Evolutionary conservation across 2,888 invertebrate species (phyloP).

Genomic region (Argyra leucocephala): DNA sequence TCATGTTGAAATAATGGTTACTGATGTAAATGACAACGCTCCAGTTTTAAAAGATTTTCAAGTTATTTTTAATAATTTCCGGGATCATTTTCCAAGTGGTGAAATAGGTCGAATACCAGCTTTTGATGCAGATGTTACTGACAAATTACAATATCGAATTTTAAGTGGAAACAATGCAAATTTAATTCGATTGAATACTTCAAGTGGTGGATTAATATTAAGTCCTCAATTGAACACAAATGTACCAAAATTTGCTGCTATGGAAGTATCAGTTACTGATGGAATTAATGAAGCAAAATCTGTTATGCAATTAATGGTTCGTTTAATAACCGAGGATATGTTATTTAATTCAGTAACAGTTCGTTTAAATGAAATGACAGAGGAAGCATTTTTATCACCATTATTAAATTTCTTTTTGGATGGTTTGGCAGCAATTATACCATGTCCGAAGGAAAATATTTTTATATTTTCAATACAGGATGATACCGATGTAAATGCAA

Average conservation of each 20-base stretch:
- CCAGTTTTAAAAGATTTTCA: conserved; percentile 85
- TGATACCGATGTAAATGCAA: conserved; percentile 77
- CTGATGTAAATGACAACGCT: conserved; percentile 91
- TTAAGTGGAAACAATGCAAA: conserved; percentile 89
- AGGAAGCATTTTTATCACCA: conserved; percentile 83
- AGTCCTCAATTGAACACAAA: conserved; percentile 92
- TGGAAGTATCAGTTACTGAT: conserved; percentile 89
- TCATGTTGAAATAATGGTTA: conserved; percentile 76
- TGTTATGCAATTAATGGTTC: conserved; percentile 80
- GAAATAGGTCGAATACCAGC: conserved; percentile 88
- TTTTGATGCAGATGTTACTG: conserved; percentile 87
- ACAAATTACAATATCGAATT: conserved; percentile 69
- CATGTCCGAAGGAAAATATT: conserved; percentile 85
- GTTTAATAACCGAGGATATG: conserved; percentile 90
- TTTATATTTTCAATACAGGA: conserved; percentile 88
- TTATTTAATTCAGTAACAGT: conserved; percentile 89
- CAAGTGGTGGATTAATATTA: conserved; percentile 72
- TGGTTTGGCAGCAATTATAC: conserved; percentile 82
- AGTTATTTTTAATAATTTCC: conserved; percentile 91
- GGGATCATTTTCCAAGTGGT: conserved; percentile 85
- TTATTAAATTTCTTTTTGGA: conserved; percentile 79
- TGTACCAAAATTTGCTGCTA: conserved; percentile 83
- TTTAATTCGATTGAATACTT: conserved; percentile 71
- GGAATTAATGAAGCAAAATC: conserved; percentile 90
- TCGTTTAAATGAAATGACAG: conserved; percentile 84